Evolutionary conservation across 1,140 invertebrate genomes (phyloP), one percentile per base, ranked within the genome.

Genomic region (Homarus americanus): DNA sequence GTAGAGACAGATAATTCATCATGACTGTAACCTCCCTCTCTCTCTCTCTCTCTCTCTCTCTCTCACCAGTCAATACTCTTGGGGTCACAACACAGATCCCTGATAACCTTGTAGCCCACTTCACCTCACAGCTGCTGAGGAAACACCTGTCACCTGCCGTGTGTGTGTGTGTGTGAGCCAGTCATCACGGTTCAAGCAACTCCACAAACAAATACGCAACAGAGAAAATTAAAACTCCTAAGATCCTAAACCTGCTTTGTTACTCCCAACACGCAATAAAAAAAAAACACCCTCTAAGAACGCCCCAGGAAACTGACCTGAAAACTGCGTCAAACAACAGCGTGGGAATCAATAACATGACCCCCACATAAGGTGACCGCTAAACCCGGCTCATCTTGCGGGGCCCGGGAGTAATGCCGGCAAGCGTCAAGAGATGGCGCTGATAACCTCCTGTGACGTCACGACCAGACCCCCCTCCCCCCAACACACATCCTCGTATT

Each of bases 291-390:
- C n/a, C n/a, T n/a, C n/a, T n/a, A n/a, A n/a, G n/a, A n/a, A n/a
- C n/a, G n/a, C n/a, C n/a, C n/a, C n/a, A n/a, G n/a, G 72, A 38
- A 75, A 72, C 32, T 28, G 15, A 12, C 72, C 32, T 0, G 34
- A 32, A 32, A 17, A 15, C 32, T 4, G 32, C 72, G 72, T 32
- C 32, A 28, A 44, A 79, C 76, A 79, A 79, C 24, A 44, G 76
- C 76, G 76, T 79, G 76, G 76, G 76, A 79, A 79, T 41, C 76
- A 79, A 79, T 79, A 79, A 79, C 76, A 79, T 79, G 76, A 79
- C 76, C 76, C 36, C 34, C 40, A 79, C 36, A 79, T 79, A 28
- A 12, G 76, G 76, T 79, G 76, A 79, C 76, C 24, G 40, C 40
- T 79, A 79, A 44, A 49, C 40, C 76, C 76, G 76, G 76, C 44